Evolutionary conservation across 2,113 vertebrate genomes (phyloP), one percentile per base, ranked within the genome.

Genomic region (Hypomesus transpacificus): DNA sequence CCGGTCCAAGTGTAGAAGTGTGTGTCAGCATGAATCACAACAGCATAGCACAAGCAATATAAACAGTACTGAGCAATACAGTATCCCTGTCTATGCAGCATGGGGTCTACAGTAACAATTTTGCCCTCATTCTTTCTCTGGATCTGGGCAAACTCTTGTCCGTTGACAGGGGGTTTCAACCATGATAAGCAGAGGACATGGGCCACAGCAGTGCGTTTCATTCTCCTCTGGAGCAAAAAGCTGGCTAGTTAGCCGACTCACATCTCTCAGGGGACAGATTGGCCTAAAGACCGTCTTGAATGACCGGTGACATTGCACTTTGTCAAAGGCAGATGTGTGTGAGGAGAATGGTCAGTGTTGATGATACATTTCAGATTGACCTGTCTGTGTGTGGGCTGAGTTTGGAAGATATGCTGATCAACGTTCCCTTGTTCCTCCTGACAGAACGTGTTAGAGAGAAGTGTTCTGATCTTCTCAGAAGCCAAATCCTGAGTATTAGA

Each of bases 271-370:
- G 64, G 69, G 64, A 46, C 69, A 69, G 66, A 71, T 77, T 70
- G 78, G 66, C 74, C 73, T 77, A 82, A 80, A 65, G 66, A 63
- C 22, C 57, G 53, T 68, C 18, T 0, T 85, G 83, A 88, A 74
- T 87, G 90, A 85, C 85, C 84, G 86, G 78, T 87, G 86, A 88
- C 86, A 82, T 88, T 89, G 83, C 67, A 50, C 56, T 78, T 79
- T 71, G 67, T 82, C 81, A 83, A 82, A 89, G 75, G 76, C 78
- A 78, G 69, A 76, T 64, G 70, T 57, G 52, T 18, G 52, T 74
- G 74, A 80, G 80, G 82, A 71, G 75, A 69, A 68, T 26, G 56
- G 11, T 61, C 65, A 69, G 60, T 56, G 54, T 77, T 67, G 75
- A 28, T 69, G 77, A 77, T 75, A 50, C 57, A n/a, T 52, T 62